Base-by-base conservation (phyloP, 2,113 vertebrate species). In the Lontra canadensis region DNA sequence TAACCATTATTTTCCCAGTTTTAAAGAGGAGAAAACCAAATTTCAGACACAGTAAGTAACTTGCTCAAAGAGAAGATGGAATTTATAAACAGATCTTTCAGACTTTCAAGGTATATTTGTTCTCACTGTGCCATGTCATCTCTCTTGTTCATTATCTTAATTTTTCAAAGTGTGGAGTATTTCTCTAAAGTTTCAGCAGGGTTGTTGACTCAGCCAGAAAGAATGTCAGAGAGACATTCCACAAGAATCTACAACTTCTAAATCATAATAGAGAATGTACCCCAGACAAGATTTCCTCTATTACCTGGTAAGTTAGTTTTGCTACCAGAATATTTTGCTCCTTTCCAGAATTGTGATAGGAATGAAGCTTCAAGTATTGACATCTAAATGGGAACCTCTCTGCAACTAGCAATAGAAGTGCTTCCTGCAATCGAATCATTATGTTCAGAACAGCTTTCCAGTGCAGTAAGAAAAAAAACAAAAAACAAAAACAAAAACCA, bases 321-420 rank as follows among this genome's bases (percentile, higher is more conserved):
- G 31, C 23, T 84, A 47, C 44, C 52, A 79, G 36, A 88, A 88
- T 71, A 44, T 88, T 71, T 61, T 49, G 42, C 47, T 93, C 76
- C 42, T 93, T 47, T 80, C 67, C 36, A 88, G 59, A 73, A 85
- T 49, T 39, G 47, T 73, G 73, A 67, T 74, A 89, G 63, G 85
- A 88, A 57, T 80, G 55, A 79, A 80, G 78, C 63, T 65, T 89
- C 84, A 94, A 63, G 63, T 57, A 84, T 34, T 97, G 84, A 55
- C 29, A 83, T 47, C 83, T 81, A 31, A 80, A 49, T 85, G 79
- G 69, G 44, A 44, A 18, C 2, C 15, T 31, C 11, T 59, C 65
- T n/a, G 59, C 6, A 8, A 34, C 14, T 36, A 47, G 44, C 42
- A n/a, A 55, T 47, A 23, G 29, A 42, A 90, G 21, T 36, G 17